A percentile compares a stretch with the other conserved stretches of the same genome.
Conservation (phyloP, 2,888 invertebrate species). For the Dusona sp. region DNA sequence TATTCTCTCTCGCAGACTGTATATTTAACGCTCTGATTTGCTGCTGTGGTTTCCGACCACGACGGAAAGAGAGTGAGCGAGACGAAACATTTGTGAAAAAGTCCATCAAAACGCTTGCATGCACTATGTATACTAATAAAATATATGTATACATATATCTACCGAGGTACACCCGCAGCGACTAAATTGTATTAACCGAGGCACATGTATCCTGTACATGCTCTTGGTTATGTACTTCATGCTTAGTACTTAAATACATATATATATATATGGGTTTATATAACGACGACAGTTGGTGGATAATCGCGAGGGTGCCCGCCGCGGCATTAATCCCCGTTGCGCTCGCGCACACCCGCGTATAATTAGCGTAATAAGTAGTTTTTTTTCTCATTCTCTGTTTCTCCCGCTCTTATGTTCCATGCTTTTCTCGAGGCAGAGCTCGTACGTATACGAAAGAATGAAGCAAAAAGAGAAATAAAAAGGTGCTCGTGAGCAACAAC, state of each 20-base stretch:
- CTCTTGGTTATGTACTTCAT: conserved; percentile 26
- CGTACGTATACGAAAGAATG: conserved; percentile 40
- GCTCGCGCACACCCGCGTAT: conserved; percentile 79
- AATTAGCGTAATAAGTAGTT: conserved; percentile 84
- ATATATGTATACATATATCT: conserved; percentile 20
- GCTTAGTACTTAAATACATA: conserved; percentile 22
- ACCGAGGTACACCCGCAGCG: conserved; percentile 34
- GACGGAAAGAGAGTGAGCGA: conserved; percentile 17
- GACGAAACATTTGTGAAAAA: conserved; percentile 56
- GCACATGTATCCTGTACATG: conserved; percentile 43
- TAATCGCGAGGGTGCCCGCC: conserved; percentile 75
- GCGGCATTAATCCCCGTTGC: conserved; percentile 69
- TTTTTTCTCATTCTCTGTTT: conserved; percentile 71
- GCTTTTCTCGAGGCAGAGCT: conserved; percentile 76
- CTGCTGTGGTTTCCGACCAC: conserved; percentile 46
- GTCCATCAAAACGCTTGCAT: conserved; percentile 56
- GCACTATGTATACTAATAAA: conserved; percentile 34
- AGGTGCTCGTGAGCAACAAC: conserved; percentile 30
- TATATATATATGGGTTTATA: conserved; percentile 6
- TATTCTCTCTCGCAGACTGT: conserved; percentile 43
- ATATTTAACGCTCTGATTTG: conserved; percentile 64
- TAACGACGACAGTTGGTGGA: conserved; percentile 80
- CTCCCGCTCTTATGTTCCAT: conserved; percentile 17
- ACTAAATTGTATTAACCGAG: conserved; percentile 51
- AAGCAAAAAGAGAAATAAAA: conserved; percentile 28